Percentiles rank a stretch among this genome's conserved stretches.
These are phyloP conservation scores for Anadara kagoshimensis DNA, from an alignment of 1,140 invertebrate genomes.

Conservation along the genomic window DNA sequence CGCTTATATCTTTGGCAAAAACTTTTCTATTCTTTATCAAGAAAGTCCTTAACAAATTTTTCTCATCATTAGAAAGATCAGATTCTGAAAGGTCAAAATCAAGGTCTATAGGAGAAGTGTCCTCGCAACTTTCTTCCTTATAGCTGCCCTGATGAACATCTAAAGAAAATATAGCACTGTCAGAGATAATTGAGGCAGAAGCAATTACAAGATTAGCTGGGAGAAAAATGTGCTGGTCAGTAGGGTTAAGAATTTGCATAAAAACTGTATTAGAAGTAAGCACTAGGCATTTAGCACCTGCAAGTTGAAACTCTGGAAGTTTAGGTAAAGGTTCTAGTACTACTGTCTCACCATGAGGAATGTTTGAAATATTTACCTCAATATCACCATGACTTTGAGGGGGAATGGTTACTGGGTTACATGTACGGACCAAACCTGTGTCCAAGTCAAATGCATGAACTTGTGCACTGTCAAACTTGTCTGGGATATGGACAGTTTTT, in stretches of 20 bases:
- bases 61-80: slow-evolving; percentile 21
- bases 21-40: slow-evolving; percentile 6
- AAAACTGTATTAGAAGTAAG: background rate
- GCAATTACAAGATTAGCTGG: background rate
- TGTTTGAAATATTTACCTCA: background rate
- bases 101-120: too few species aligned
- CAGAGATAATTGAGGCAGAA: too few species aligned
- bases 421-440: background rate
- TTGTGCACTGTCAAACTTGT: background rate
- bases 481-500: too few species aligned
- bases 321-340: too few species aligned
- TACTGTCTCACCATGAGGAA: background rate
- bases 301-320: background rate
- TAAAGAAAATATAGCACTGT: background rate
- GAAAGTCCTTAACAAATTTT: slow-evolving; percentile 12
- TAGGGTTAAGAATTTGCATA: background rate
- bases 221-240: background rate
- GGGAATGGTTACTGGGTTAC: background rate
- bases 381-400: background rate
- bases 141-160: background rate
- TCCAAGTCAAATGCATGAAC: background rate
- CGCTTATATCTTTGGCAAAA: slow-evolving; percentile 23
- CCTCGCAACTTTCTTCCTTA: too few species aligned
- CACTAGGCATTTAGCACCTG: background rate
- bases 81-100: slow-evolving; percentile 25